Evolutionary conservation across 64 coral and sea anemone genomes (phyloP), one percentile per base, ranked within the genome.

Genomic region (Pocillopora verrucosa): DNA sequence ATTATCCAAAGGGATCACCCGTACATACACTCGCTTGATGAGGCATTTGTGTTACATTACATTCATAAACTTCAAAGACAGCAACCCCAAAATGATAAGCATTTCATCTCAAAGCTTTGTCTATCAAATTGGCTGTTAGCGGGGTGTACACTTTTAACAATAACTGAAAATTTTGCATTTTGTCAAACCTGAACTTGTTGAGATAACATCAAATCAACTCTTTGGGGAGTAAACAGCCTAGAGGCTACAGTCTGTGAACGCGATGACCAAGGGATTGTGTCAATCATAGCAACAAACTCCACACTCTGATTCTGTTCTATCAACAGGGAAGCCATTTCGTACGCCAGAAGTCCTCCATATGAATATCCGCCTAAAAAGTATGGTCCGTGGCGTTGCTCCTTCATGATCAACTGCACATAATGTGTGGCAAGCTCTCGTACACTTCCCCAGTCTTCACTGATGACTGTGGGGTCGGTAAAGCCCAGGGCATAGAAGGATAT

Each of bases 211-310:
- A 30, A 30, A 1, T 7, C 22, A 59, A 26, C 4, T 57, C 56
- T 59, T 11, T 51, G 11, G n/a, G 51, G 57, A 79, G n/a, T n/a
- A 26, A 51, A 11, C 22, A 79, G 17, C 15, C 77, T 79, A 60
- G 22, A 59, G 77, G 12, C 30, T 51, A 79, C 19, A 11, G 77
- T 58, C 77, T 11, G 77, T 79, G 86, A 72, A 4, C 24, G 57
- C 0, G 76, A 10, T n/a, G 17, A 78, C 85, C 85, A 87, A 1
- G 45, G 67, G 20, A 83, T 83, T 59, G 89, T 87, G 76, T 92
- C 90, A 80, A 92, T 92, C 90, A 92, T 92, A 4, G 83, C 73
- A 11, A 92, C 74, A n/a, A 92, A 92, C 36, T 69, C 90, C 3
- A 92, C 90, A 16, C 45, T 61, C 13, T 92, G 75, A 11, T 76